Percentiles rank a stretch among this genome's conserved stretches.
phyloP scores from a whole-genome alignment of 2,113 vertebrate genomes.

The Cephalopterus ornatus region DNA sequence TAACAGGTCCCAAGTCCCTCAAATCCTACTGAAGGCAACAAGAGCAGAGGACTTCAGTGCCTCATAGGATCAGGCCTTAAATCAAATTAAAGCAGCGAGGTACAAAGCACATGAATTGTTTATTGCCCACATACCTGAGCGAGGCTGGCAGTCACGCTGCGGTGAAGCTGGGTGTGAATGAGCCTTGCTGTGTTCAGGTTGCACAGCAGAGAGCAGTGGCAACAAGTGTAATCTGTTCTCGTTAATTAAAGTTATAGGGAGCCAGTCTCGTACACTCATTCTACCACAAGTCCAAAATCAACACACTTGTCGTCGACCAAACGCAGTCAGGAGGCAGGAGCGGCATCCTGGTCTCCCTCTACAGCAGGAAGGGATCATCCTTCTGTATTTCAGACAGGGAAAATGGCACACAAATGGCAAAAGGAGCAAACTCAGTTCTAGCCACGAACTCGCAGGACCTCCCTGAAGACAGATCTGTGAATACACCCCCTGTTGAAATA shows the following conservation, averaged over 20 bases:
- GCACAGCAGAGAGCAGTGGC: neutral
- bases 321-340: fast-evolving
- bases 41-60: neutral
- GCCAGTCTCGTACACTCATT: neutral
- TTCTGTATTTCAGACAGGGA: neutral
- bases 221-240: neutral
- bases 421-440: neutral
- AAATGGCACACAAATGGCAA: neutral
- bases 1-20: neutral
- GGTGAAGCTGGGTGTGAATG: neutral
- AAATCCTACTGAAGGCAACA: neutral
- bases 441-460: neutral
- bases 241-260: neutral
- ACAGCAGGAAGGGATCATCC: neutral
- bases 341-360: neutral
- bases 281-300: neutral
- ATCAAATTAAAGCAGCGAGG: neutral
- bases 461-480: neutral
- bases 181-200: neutral
- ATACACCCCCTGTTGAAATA: neutral
- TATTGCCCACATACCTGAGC: neutral
- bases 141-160: fast-evolving
- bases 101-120: neutral
- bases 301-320: neutral
- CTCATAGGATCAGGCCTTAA: neutral